Percentiles rank a stretch among this genome's conserved stretches.
These are phyloP conservation scores for Malurus splendens DNA, from an alignment of 2,797 vertebrate genomes.

Conservation along the genomic window DNA sequence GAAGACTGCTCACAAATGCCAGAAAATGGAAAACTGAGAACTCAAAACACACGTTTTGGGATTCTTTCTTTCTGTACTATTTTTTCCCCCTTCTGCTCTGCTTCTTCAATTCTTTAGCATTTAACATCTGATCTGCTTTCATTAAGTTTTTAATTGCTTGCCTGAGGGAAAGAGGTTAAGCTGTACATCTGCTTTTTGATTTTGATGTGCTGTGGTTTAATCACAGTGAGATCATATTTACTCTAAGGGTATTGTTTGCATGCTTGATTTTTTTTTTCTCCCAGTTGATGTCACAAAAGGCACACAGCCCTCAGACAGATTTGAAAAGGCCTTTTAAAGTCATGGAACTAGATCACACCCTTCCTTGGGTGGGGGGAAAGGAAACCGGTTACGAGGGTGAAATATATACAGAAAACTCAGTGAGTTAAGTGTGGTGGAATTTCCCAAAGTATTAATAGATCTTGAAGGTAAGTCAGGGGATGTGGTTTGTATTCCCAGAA, in stretches of 20 bases:
- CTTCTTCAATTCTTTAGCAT: constrained; percentile 36
- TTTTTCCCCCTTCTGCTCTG: background rate
- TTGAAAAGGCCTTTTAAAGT: constrained; percentile 45
- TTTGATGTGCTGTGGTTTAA: constrained; percentile 68
- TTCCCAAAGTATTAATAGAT: constrained; percentile 29
- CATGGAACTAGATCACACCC: constrained; percentile 16
- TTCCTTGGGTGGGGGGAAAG: constrained; percentile 24
- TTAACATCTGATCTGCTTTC: constrained; percentile 47
- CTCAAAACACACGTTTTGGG: background rate
- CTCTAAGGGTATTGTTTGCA: constrained; percentile 66
- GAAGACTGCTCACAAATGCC: background rate
- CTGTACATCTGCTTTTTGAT: constrained; percentile 70
- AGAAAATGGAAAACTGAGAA: constrained; percentile 49
- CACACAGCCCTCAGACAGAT: background rate
- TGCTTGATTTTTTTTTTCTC: constrained; percentile 13
- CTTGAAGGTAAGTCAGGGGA: background rate
- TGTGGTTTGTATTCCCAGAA: background rate
- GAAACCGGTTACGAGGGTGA: background rate
- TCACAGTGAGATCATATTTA: constrained; percentile 75
- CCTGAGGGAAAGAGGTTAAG: constrained; percentile 66
- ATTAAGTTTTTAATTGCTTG: constrained; percentile 73
- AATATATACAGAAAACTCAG: background rate
- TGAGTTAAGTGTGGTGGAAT: constrained; percentile 32
- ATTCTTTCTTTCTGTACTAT: constrained; percentile 12
- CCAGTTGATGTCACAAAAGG: constrained; percentile 6